Base-by-base conservation (phyloP, 2,888 invertebrate species). In the Laothoe populi region DNA sequence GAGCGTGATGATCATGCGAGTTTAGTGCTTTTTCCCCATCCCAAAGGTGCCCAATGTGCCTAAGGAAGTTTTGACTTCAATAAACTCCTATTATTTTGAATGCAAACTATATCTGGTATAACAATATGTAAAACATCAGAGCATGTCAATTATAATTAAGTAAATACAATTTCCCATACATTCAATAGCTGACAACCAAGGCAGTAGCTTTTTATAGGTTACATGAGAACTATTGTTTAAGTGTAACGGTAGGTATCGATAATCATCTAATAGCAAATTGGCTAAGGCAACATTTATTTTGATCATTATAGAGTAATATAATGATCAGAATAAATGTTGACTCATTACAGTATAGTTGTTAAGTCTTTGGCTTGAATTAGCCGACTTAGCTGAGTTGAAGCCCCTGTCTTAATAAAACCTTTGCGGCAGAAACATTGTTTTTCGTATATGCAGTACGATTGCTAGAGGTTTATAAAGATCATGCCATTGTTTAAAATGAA, bases 161-260 rank as follows among this genome's bases (percentile, higher is more conserved):
- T 48, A 48, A 13, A 19, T 19, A 53, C 19, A 31, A 4, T 11
- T 53, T 53, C 53, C 53, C 53, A 53, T 35, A 21, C 16, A 19
- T 53, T 53, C 31, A 53, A 53, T 53, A n/a, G 49, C 49, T 49
- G 16, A 11, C 19, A 53, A 11, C 16, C 19, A 44, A 19, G 19
- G 35, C 11, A 19, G 19, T 0, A 16, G 11, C 4, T 53, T 53
- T 24, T 53, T 35, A 35, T 53, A 11, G 4, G 53, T 53, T 53
- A 35, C 35, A 35, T 53, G 53, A 35, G 53, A 53, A 53, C 53
- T 53, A 53, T 53, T 53, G 31, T 53, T 31, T 31, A 53, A 13
- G 24, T 35, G 11, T 53, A 53, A 5, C 53, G 53, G 53, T 53
- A 53, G 53, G 53, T 53, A 53, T 19, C 31, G 16, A 53, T 53